Evolutionary conservation across 2,113 vertebrate genomes (phyloP).

Genomic region (Podiceps cristatus): DNA sequence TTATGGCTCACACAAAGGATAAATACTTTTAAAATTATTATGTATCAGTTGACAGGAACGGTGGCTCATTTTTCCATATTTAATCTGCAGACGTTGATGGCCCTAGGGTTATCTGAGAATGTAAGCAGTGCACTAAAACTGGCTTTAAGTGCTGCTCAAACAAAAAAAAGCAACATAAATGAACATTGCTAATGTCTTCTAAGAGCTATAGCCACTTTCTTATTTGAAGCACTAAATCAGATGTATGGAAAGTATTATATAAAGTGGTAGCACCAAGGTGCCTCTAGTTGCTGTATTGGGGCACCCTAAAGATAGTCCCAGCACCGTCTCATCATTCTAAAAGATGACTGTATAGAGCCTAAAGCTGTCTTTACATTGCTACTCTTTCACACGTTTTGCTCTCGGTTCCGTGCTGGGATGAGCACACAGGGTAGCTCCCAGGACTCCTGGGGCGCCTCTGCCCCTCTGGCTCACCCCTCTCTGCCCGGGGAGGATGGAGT

Average conservation of each 20-base stretch:
- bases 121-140: not conserved
- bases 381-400: not conserved
- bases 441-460: not conserved
- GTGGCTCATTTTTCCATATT: not conserved
- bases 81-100: not conserved
- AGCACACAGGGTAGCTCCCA: not conserved
- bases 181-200: not conserved
- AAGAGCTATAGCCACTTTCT: not conserved
- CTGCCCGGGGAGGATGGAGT: not conserved
- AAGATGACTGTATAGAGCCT: not conserved
- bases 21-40: not conserved
- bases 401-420: not conserved
- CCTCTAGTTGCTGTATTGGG: not conserved
- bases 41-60: not conserved
- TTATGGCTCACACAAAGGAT: not conserved
- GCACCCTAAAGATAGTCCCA: not conserved
- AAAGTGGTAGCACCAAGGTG: not conserved
- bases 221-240: not conserved
- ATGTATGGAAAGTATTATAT: not conserved
- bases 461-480: fast-evolving
- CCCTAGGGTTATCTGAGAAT: not conserved
- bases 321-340: not conserved
- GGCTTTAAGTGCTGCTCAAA: not conserved
- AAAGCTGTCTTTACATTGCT: not conserved
- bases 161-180: not conserved